Base-by-base conservation (phyloP, 2,113 vertebrate genomes). In the Potamarius usumacintae region DNA sequence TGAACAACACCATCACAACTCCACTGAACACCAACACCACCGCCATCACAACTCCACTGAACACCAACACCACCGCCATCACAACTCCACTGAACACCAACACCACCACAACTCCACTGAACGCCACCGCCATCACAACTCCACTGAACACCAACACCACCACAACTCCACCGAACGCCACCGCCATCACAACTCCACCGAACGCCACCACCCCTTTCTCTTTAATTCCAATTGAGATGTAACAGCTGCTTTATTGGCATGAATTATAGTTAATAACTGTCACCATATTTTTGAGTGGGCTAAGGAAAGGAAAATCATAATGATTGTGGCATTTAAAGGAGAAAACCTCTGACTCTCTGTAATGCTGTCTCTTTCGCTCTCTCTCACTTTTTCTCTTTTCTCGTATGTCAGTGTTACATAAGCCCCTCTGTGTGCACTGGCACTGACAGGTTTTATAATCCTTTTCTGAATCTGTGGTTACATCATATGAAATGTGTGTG, bases 401-500 rank as follows among this genome's bases (percentile, higher is more conserved):
- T 79, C 7, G 53, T 53, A 42, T 81, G 62, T 78, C 72, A 0
- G 74, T 48, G 83, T 94, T 94, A 86, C 88, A 71, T 93, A 92
- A 94, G 85, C 65, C 74, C 58, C 72, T 84, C 78, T 84, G 62
- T 74, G 57, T 89, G 90, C 82, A 88, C 92, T 91, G 92, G 91
- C 90, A 71, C 74, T 85, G 92, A 92, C 91, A 90, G 91, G 89
- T 92, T 94, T 94, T 93, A 91, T 92, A 92, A 92, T 91, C 89
- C 89, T 90, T 89, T 50, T 76, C 80, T 67, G 65, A 84, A 86
- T 86, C 85, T 91, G 48, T 67, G 78, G 82, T 83, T 88, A 58
- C 69, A 52, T 88, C 83, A 83, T 83, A n/a, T 18, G n/a, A 22
- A 67, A n/a, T 10, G 14, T 65, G 89, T 88, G 88, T 87, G 72